Evolutionary conservation across 2,113 vertebrate species (phyloP).

Genomic region (Dromiciops gliroides): DNA sequence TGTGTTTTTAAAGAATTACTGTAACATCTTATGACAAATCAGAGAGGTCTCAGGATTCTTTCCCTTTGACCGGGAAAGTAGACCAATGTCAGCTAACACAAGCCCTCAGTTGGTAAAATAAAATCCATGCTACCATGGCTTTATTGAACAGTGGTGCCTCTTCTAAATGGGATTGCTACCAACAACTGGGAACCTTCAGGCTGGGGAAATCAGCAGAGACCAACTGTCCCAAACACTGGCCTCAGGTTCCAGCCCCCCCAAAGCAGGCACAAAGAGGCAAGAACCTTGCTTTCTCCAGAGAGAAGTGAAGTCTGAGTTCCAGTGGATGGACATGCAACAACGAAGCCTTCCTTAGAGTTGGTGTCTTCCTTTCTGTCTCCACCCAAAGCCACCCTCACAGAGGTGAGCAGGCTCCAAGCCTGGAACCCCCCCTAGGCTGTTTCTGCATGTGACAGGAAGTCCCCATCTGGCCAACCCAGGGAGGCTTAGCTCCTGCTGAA

Average conservation of each 20-base stretch:
- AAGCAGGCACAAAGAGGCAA: neutral
- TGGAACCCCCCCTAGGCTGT: neutral
- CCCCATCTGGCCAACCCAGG: neutral
- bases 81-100: neutral
- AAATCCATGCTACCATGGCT: constrained; percentile 66
- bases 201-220: constrained; percentile 71
- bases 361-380: neutral
- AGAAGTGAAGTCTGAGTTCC: neutral
- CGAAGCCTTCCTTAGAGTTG: neutral
- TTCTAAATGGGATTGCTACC: constrained; percentile 66
- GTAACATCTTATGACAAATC: neutral
- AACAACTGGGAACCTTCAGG: constrained; percentile 74
- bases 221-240: constrained; percentile 71
- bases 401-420: neutral
- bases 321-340: neutral
- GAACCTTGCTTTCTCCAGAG: neutral
- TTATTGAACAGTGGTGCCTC: constrained; percentile 77
- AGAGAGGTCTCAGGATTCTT: neutral
- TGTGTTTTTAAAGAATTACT: constrained; percentile 12
- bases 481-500: constrained; percentile 22
- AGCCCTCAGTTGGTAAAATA: constrained; percentile 52
- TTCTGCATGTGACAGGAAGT: neutral
- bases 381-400: neutral
- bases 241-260: constrained; percentile 4
- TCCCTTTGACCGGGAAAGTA: neutral